Base-by-base conservation (phyloP, 2,888 invertebrate species). In the Ditylenchus weischeri region DNA sequence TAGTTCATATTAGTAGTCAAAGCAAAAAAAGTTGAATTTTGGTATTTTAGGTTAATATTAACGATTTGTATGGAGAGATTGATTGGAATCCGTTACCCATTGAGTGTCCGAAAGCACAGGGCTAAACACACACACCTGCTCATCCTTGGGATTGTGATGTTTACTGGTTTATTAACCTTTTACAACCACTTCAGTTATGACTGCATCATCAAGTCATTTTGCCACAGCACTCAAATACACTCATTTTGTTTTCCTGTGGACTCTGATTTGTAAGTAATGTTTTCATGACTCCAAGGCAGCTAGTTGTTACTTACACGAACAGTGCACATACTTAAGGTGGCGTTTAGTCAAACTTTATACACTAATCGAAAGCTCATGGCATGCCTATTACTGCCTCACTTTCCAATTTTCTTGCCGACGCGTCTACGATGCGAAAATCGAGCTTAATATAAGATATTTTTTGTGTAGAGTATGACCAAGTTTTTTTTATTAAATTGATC, bases 1-100 rank as follows among this genome's bases (percentile, higher is more conserved):
- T 57, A 63, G 69, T 68, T 15, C 10, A 8, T 43, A 15, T 50
- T 38, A 70, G 18, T n/a, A 18, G 3, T 60, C 8, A 36, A 62
- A 51, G 60, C 36, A 29, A 51, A 51, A 47, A n/a, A n/a, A n/a
- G 13, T 50, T 48, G 15, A 36, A 29, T 36, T 67, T n/a, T 19
- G n/a, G 48, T 21, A 66, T 58, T 13, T 69, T 66, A 79, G 79
- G 79, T 70, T 80, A 29, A 72, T 79, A 13, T 69, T 80, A 59
- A 74, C 78, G 29, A 78, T 80, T 50, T 80, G 80, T 61, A 59
- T 80, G 11, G 80, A 80, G 62, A 64, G 80, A 47, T 69, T 80
- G 23, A 75, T 80, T 51, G 79, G 76, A 19, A 80, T 80, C 51
- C 77, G 77, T 36, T 78, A 78, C 51, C 80, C 80, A 8, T 68